phyloP scores from a whole-genome alignment of 2,797 vertebrate species.

The Linurgus olivaceus region DNA sequence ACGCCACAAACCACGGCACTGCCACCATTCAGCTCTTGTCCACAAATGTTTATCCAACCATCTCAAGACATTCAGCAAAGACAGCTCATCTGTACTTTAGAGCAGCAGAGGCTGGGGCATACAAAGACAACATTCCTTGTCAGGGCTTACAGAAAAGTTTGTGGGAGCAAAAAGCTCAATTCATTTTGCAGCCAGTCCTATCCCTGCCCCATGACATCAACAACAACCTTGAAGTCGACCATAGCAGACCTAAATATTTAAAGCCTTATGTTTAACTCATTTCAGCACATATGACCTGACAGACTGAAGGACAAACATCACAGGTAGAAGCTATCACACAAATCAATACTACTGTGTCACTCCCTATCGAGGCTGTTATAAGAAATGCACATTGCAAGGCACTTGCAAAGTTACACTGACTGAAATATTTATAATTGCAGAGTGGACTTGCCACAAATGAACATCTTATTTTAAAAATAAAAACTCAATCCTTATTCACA shows the following conservation, averaged over 20 bases:
- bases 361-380: not conserved
- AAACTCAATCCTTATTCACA: not conserved
- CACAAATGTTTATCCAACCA: not conserved
- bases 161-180: not conserved
- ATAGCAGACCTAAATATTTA: not conserved
- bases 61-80: not conserved
- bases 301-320: slow-evolving; percentile 11
- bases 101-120: not conserved
- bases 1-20: not conserved
- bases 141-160: not conserved
- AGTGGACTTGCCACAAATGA: not conserved
- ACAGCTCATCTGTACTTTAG: not conserved
- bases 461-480: not conserved
- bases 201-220: not conserved
- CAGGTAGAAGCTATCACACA: not conserved
- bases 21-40: not conserved
- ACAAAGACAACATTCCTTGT: not conserved
- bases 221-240: not conserved
- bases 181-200: not conserved
- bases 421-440: slow-evolving; percentile 27
- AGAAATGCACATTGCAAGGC: not conserved
- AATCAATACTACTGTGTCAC: not conserved
- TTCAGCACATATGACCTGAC: not conserved
- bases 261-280: not conserved
- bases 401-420: not conserved